Conservation (phyloP, 2,797 vertebrate species). For the Lagocephalus sceleratus region DNA sequence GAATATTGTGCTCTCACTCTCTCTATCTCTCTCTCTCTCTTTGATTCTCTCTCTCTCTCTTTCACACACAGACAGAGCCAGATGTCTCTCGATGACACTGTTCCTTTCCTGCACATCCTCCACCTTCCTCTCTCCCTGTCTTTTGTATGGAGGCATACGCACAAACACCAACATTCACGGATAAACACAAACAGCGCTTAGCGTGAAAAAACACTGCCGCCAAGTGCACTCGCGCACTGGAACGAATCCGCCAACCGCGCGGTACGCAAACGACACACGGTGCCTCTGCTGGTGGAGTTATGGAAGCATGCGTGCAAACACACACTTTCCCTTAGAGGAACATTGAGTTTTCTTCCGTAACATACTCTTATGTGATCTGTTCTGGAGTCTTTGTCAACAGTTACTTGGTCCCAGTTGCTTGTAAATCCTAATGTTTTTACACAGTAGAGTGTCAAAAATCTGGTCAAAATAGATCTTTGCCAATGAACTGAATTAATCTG, state of each 20-base stretch:
- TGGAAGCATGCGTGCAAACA: constrained; percentile 25
- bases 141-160: constrained; percentile 42
- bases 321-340: constrained; percentile 33
- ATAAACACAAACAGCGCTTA: constrained; percentile 11
- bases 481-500: constrained; percentile 1
- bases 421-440: constrained; percentile 6
- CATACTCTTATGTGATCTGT: constrained; percentile 19
- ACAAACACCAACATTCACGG: constrained; percentile 13
- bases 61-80: constrained; percentile 13
- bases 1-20: constrained; percentile 54
- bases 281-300: constrained; percentile 22
- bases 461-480: neutral
- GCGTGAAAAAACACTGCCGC: constrained; percentile 14
- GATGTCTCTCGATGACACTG: constrained; percentile 60
- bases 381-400: constrained; percentile 5
- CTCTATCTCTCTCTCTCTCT: too few species aligned
- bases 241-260: constrained; percentile 24
- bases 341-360: constrained; percentile 29
- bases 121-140: constrained; percentile 27
- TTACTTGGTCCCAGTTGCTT: neutral
- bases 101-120: constrained; percentile 56
- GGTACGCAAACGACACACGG: constrained; percentile 11
- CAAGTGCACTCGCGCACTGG: constrained; percentile 19
- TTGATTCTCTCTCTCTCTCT: constrained; percentile 6
- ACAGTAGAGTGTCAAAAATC: constrained; percentile 3